Evolutionary conservation across 2,797 vertebrate genomes (phyloP), one percentile per base, ranked within the genome.

Genomic region (Pagetopsis macropterus): DNA sequence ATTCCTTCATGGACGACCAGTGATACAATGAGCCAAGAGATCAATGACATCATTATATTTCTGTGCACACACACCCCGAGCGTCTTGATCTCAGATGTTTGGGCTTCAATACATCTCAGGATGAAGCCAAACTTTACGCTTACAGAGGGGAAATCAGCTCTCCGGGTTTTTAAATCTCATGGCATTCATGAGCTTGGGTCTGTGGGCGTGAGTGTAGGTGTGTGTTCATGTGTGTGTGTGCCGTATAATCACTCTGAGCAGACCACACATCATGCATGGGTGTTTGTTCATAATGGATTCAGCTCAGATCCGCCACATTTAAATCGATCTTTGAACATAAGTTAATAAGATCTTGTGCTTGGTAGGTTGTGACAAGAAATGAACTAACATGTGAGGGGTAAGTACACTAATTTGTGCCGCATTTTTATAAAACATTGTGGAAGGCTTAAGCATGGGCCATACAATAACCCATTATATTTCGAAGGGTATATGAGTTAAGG

Each of bases 121-220:
- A 54, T 19, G 77, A 61, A 57, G 46, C 23, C 3, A 62, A 81
- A 66, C 9, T 67, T 79, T 81, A 52, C 17, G 4, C 78, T 76
- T 77, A 84, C 51, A 12, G 72, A 48, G 62, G 41, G n/a, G 27
- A 78, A 81, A 77, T 56, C 45, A 13, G 64, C 64, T 72, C 55
- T 69, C 6, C 44, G 3, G 9, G 69, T 52, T 65, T 73, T 61
- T 59, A 81, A 71, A 54, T 57, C 51, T 76, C 57, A 19, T 33
- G 54, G 60, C 13, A 45, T 54, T 61, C 14, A 43, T 19, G n/a
- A 61, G 41, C 9, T 33, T 57, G 52, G 43, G 57, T 56, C 21
- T 58, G 71, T 65, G 70, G 40, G 60, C 17, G 21, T 61, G 50
- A 50, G 59, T 46, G 48, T 57, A 76, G 71, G 55, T 65, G 57